These are phyloP conservation scores for Desmodus rotundus DNA, from an alignment of 2,113 vertebrate genomes.

Conservation along the genomic window DNA sequence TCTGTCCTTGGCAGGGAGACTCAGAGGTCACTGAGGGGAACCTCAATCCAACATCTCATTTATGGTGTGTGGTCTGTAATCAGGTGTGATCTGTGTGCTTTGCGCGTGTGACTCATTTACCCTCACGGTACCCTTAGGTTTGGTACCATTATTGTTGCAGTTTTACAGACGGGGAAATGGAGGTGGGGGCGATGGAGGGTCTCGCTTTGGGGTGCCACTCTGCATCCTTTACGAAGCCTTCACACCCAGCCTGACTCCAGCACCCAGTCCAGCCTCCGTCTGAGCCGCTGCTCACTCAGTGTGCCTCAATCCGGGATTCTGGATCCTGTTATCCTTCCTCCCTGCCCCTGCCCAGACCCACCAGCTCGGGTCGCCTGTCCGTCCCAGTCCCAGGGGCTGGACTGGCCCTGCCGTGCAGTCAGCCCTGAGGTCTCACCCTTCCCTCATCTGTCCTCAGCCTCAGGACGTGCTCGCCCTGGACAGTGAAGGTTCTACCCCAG, in stretches of 20 bases:
- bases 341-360: neutral
- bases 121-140: accelerated
- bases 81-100: neutral
- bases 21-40: accelerated
- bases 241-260: neutral
- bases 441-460: neutral
- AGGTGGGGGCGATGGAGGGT: accelerated
- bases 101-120: accelerated
- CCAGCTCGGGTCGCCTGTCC: neutral
- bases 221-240: neutral
- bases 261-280: neutral
- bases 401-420: neutral
- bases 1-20: neutral
- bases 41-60: accelerated
- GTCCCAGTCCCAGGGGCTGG: neutral
- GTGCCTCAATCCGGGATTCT: accelerated
- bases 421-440: neutral
- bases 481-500: neutral
- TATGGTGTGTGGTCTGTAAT: accelerated
- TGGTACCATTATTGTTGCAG: accelerated
- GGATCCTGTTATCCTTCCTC: accelerated
- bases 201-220: neutral
- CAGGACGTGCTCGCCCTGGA: accelerated
- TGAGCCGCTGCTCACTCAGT: accelerated
- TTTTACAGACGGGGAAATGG: neutral